Conservation (phyloP, 2,797 vertebrate genomes). For the Falco berigora region DNA sequence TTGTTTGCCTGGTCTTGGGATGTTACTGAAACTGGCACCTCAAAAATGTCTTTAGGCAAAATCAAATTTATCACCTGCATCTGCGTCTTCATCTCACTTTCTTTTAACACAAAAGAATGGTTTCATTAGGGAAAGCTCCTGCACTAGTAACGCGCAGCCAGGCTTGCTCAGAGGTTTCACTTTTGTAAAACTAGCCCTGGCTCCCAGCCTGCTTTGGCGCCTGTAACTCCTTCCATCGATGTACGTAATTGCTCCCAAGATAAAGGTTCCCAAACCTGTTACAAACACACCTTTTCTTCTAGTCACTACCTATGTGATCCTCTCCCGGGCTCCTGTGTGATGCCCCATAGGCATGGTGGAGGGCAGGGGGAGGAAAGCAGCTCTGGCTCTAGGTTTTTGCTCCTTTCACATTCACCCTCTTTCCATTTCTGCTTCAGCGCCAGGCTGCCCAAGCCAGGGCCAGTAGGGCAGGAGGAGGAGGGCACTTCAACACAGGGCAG, state of each 20-base stretch:
- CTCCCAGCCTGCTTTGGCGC: neutral
- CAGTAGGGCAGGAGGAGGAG: neutral
- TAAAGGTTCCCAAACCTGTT: neutral
- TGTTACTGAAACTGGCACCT: neutral
- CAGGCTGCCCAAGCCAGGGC: neutral
- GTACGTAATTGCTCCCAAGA: neutral
- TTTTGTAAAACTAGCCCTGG: neutral
- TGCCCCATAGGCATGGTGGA: neutral
- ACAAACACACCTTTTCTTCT: neutral
- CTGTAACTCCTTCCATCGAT: rapidly evolving
- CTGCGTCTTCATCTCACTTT: neutral
- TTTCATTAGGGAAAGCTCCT: neutral
- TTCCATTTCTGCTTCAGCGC: neutral
- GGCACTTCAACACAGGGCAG: neutral
- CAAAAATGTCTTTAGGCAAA: neutral
- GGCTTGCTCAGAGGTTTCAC: neutral
- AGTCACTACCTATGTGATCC: neutral
- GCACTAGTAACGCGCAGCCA: neutral
- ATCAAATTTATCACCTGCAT: neutral
- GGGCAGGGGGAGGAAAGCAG: neutral
- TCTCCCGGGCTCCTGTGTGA: neutral
- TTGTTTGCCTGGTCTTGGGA: neutral
- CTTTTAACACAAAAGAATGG: neutral
- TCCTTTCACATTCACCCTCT: neutral
- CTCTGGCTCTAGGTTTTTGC: neutral